Percentiles rank a stretch among this genome's conserved stretches.
These are phyloP conservation scores for Berghia stephanieae DNA, from an alignment of 1,140 invertebrate species.

Conservation along the genomic window DNA sequence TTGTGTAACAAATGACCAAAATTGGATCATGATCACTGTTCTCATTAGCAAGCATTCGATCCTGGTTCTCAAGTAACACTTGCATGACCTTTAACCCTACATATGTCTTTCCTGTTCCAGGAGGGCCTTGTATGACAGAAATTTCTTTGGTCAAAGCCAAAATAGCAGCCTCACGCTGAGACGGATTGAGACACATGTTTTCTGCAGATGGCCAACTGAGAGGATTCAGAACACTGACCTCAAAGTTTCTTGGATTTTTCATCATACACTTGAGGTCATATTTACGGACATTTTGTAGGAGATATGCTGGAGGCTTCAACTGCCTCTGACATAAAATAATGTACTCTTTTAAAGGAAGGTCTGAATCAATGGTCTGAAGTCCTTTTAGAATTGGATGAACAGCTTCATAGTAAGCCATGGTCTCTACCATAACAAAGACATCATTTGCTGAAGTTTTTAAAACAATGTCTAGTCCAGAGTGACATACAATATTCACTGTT, in stretches of 20 bases:
- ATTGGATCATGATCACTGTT: slow-evolving; percentile 69
- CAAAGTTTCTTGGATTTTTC: background rate
- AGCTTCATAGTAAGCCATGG: slow-evolving; percentile 69
- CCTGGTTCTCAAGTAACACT: slow-evolving; percentile 58
- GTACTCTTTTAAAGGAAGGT: slow-evolving; percentile 65
- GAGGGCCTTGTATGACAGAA: slow-evolving; percentile 77
- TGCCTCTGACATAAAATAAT: slow-evolving; percentile 52
- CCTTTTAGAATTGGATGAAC: slow-evolving; percentile 67
- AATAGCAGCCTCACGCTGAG: slow-evolving; percentile 62
- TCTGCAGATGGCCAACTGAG: slow-evolving; percentile 23
- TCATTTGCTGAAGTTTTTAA: slow-evolving; percentile 27
- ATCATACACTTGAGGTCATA: slow-evolving; percentile 15
- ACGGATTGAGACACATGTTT: slow-evolving; percentile 24
- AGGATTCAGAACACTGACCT: background rate
- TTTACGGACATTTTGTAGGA: slow-evolving; percentile 34
- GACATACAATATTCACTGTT: slow-evolving; percentile 65
- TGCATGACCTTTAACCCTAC: slow-evolving; percentile 66
- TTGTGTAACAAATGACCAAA: slow-evolving; percentile 84
- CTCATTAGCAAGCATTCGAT: slow-evolving; percentile 43
- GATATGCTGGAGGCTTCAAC: slow-evolving; percentile 51
- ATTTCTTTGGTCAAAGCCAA: slow-evolving; percentile 68
- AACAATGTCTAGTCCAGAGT: slow-evolving; percentile 31
- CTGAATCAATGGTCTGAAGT: slow-evolving; percentile 58
- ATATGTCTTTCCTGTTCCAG: too few relatives aligned
- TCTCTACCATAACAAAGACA: slow-evolving; percentile 67